Base-by-base conservation (phyloP, 1,140 invertebrate genomes). In the Drosophila guanche region DNA sequence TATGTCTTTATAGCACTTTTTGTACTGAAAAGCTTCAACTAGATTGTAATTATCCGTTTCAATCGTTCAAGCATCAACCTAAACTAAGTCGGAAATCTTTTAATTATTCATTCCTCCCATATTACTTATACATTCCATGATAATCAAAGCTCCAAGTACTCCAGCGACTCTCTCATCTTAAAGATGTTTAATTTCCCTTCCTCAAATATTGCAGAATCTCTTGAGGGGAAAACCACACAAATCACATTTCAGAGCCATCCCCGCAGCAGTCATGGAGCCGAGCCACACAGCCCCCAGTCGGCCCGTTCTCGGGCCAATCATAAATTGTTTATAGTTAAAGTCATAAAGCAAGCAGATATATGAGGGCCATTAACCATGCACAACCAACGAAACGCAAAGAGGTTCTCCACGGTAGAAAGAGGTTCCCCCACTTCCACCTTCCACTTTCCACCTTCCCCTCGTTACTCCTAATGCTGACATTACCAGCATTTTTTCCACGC, bases 311-410 rank as follows among this genome's bases (percentile, higher is more conserved):
- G 10, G 10, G 51, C 58, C 61, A 74, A 88, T 85, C 81, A 86
- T 85, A 80, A 81, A 86, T 85, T 86, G 62, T 86, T 77, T 86
- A 76, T 69, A 74, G 77, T 86, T 85, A 68, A 59, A 65, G 81
- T 54, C 80, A 76, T 84, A 86, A 84, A 86, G 46, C 60, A 68
- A 59, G 68, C 72, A 77, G 62, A 85, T 85, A 85, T 85, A 81
- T 76, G 80, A 56, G 48, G 58, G 57, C 61, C 73, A 80, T 85
- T 86, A 86, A 86, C 68, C 68, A 86, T 69, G 70, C 81, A 62
- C 61, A 33, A 23, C 16, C 27, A 23, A 20, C 16, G 16, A 20
- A 20, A 20, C 16, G 16, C 16, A 20, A 20, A 20, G 16, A 20
- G 16, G 16, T 20, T 20, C 16, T 20, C 16, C 16, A 20, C 16